Conservation (phyloP, 2,888 invertebrate species). For the Labia minor region DNA sequence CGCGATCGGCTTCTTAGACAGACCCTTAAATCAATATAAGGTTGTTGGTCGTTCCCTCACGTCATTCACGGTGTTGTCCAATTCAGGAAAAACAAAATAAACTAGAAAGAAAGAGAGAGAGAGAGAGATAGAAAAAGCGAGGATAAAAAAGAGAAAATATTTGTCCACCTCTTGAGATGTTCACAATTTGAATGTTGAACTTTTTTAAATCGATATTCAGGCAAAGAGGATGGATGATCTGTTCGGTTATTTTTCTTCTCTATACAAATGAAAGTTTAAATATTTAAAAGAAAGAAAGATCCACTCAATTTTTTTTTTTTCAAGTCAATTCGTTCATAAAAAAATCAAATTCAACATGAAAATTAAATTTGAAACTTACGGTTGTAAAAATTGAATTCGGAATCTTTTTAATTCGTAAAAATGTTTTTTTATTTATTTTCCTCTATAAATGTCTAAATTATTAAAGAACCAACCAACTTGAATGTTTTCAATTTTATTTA, state of each 20-base stretch:
- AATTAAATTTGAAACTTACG: no score
- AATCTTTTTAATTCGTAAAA: no score
- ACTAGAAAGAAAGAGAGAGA: neutral
- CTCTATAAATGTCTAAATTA: no score
- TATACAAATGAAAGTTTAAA: neutral
- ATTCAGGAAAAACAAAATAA: neutral
- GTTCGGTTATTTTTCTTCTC: neutral
- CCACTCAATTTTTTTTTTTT: neutral
- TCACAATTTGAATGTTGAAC: neutral
- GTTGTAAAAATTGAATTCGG: no score
- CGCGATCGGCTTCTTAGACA: no score
- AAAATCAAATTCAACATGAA: no score
- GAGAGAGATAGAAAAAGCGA: no score
- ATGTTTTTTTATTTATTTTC: no score
- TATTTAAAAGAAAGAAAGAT: neutral
- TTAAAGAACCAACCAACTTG: no score
- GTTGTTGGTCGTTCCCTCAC: neutral
- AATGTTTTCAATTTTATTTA: no score
- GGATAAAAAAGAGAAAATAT: neutral
- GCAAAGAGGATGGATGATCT: no score
- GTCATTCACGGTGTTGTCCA: neutral
- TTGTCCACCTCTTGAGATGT: neutral
- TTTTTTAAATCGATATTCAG: neutral
- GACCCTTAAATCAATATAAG: neutral
- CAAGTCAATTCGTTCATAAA: no score